A percentile compares a stretch with the other conserved stretches of the same genome.
These are phyloP conservation scores for Haliaeetus leucogaster DNA, from an alignment of 2,113 vertebrate genomes.

Conservation along the genomic window DNA sequence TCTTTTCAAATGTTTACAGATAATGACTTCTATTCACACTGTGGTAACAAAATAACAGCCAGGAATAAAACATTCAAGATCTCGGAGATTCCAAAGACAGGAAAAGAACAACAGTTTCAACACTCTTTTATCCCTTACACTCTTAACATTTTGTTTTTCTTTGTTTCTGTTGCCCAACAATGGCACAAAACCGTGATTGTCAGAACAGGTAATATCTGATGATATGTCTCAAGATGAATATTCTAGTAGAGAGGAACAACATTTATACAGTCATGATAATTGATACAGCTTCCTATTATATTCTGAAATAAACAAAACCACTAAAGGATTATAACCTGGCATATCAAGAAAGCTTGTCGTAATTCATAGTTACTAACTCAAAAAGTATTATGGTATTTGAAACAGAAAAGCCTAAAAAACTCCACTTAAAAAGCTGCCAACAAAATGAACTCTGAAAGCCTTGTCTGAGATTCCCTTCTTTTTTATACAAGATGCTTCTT, in stretches of 20 bases:
- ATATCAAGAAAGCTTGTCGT: slow-evolving; percentile 54
- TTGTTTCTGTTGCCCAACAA: slow-evolving; percentile 64
- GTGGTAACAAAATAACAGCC: slow-evolving; percentile 50
- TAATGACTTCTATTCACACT: slow-evolving; percentile 57
- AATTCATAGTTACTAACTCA: slow-evolving; percentile 37
- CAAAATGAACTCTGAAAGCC: slow-evolving; percentile 65
- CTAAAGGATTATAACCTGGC: slow-evolving; percentile 47
- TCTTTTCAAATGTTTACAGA: slow-evolving; percentile 34
- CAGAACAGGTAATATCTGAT: slow-evolving; percentile 62
- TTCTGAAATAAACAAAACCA: slow-evolving; percentile 59
- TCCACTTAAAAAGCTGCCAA: slow-evolving; percentile 59
- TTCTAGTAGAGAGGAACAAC: slow-evolving; percentile 53
- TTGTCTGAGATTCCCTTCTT: slow-evolving; percentile 9
- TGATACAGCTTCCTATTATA: slow-evolving; percentile 61
- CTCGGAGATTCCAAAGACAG: slow-evolving; percentile 50
- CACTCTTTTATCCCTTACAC: slow-evolving; percentile 63
- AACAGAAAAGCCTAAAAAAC: slow-evolving; percentile 25
- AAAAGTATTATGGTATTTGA: slow-evolving; percentile 47
- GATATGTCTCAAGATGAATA: slow-evolving; percentile 44
- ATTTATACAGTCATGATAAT: slow-evolving; percentile 55
- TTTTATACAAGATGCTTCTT: slow-evolving; percentile 31
- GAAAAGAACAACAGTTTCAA: slow-evolving; percentile 39
- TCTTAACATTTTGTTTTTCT: slow-evolving; percentile 60
- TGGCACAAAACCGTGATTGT: slow-evolving; percentile 51
- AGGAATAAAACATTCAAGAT: slow-evolving; percentile 51